phyloP scores from a whole-genome alignment of 35 echinoderm and acorn worm genomes.

The Patiria miniata region DNA sequence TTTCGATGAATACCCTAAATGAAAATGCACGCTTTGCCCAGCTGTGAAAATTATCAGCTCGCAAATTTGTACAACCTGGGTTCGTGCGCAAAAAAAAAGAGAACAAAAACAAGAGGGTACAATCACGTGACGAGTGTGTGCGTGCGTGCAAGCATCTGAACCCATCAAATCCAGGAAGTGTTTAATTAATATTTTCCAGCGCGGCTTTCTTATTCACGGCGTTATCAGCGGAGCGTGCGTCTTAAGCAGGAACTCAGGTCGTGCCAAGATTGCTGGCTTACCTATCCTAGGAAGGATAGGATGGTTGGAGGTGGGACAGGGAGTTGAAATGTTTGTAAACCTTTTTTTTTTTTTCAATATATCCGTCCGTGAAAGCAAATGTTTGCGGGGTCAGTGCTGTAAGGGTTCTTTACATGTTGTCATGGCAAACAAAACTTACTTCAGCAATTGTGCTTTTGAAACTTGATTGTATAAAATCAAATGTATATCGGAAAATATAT shows the following conservation, averaged over 20 bases:
- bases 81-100: too few relatives aligned
- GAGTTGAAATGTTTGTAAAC: too few relatives aligned
- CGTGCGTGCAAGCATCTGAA: slow-evolving; percentile 15
- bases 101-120: too few relatives aligned
- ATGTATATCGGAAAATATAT: too few relatives aligned
- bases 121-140: background rate
- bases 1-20: background rate
- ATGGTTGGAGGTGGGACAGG: background rate
- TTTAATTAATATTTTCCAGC: background rate
- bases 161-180: slow-evolving; percentile 2
- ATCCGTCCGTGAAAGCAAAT: too few relatives aligned
- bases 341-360: too few relatives aligned
- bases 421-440: too few relatives aligned
- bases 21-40: background rate
- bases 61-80: background rate
- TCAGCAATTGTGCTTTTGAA: too few relatives aligned
- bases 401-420: too few relatives aligned
- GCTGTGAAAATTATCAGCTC: background rate
- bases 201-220: background rate
- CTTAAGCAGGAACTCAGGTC: background rate
- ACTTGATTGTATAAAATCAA: too few relatives aligned
- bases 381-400: too few relatives aligned
- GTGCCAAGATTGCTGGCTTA: background rate
- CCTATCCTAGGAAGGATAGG: background rate
- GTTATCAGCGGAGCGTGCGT: background rate